Base-by-base conservation (phyloP, 2,113 vertebrate species). In the Fregetta grallaria region DNA sequence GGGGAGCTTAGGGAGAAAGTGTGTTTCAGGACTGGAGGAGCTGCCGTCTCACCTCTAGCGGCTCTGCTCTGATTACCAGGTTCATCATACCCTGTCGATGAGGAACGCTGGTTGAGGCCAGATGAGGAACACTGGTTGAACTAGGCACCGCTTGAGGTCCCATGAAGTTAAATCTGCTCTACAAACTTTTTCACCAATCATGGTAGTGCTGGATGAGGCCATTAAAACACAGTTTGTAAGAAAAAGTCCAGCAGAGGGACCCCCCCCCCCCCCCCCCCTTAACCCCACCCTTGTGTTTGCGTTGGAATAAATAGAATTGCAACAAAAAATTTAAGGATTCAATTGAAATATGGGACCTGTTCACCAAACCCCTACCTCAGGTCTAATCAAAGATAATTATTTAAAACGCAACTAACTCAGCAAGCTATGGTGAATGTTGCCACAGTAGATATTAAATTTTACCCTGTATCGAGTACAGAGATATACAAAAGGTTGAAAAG, bases 211-310 rank as follows among this genome's bases (percentile, higher is more conserved):
- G 18, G 40, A 21, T 42, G 29, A 75, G 45, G 22, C 34, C 11
- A 21, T 58, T 25, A 29, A 88, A 49, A 40, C 3, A 59, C 9
- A 75, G 7, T 56, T 82, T 65, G n/a, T 66, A 44, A 56, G 30
- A 12, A 65, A 18, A 89, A 68, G 44, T 49, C 16, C 13, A 22
- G 26, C 68, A 10, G 2, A 40, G 19, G 20, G 4, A 26, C 2
- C 3, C 6, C 3, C 5, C 3, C 4, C 44, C 15, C 52, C 2
- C 3, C 6, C 3, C 5, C 3, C 4, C 44, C 15, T 56, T 11
- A 65, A 38, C 2, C 7, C 7, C 14, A 52, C 6, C 10, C 34
- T 71, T 92, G 23, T 52, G 26, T 22, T 88, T 70, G 26, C n/a
- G 23, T 84, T 65, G 22, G 14, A 79, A 82, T 52, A 56, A 68